Evolutionary conservation across 2,113 vertebrate genomes (phyloP).

Genomic region (Dipodomys stephensi): DNA sequence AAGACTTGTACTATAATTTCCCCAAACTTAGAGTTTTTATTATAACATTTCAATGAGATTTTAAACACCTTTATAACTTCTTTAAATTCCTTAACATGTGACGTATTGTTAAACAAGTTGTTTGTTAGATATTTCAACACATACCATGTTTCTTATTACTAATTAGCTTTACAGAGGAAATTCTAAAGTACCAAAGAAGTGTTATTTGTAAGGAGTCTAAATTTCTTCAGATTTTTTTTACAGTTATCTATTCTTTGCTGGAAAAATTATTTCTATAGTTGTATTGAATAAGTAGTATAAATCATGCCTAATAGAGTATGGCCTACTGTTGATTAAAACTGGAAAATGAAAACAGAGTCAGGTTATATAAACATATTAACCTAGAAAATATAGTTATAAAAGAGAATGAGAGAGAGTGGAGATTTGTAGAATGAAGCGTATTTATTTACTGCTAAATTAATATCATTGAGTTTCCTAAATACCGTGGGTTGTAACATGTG

Average conservation of each 20-base stretch:
- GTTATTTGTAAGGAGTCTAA: conserved; percentile 66
- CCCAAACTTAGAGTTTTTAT: background rate
- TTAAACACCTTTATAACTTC: conserved; percentile 34
- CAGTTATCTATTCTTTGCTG: conserved; percentile 57
- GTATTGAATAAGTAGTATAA: conserved; percentile 72
- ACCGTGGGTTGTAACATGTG: background rate
- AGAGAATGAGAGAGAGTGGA: rapidly evolving
- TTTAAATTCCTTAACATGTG: conserved; percentile 48
- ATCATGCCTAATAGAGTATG: conserved; percentile 66
- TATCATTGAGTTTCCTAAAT: background rate
- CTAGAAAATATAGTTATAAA: background rate
- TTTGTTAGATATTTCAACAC: conserved; percentile 56
- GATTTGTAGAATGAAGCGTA: background rate
- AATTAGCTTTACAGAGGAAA: conserved; percentile 64
- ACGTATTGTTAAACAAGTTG: conserved; percentile 37
- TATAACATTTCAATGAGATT: conserved; percentile 65
- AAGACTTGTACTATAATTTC: background rate
- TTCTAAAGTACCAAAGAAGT: background rate
- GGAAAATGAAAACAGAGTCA: background rate
- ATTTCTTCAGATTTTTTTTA: conserved; percentile 65
- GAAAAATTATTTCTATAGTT: conserved; percentile 41
- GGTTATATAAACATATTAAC: background rate
- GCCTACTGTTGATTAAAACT: background rate
- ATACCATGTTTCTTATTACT: conserved; percentile 11
- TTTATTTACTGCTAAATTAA: background rate